phyloP scores from a whole-genome alignment of 2,888 invertebrate species.

The Plusia festucae region DNA sequence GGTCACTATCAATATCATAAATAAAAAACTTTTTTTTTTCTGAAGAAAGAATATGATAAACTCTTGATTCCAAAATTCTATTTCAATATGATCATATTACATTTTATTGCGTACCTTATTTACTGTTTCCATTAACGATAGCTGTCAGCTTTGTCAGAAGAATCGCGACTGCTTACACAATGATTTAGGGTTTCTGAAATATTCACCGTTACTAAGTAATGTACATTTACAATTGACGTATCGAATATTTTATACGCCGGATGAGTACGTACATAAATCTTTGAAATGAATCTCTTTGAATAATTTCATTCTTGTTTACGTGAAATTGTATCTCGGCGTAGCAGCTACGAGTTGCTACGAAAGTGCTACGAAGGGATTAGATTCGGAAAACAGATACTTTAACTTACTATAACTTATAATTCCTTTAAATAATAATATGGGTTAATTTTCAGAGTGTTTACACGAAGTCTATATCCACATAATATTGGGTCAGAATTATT shows the following conservation, averaged over 20 bases:
- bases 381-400: neutral
- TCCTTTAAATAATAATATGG: constrained; percentile 7
- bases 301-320: constrained; percentile 7
- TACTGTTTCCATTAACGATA: constrained; percentile 38
- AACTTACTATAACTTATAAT: constrained; percentile 6
- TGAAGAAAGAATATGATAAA: too few species aligned
- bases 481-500: constrained; percentile 39
- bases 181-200: neutral
- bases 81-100: constrained; percentile 18
- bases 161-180: constrained; percentile 15
- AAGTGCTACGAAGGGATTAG: constrained; percentile 27
- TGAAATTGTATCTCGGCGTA: neutral
- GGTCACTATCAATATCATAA: too few species aligned
- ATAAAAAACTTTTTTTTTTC: too few species aligned
- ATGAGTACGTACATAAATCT: constrained; percentile 11
- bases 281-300: constrained; percentile 1
- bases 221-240: constrained; percentile 7
- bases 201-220: neutral
- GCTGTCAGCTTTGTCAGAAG: constrained; percentile 16
- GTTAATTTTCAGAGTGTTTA: constrained; percentile 25
- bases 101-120: constrained; percentile 25
- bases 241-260: constrained; percentile 8
- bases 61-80: constrained; percentile 12
- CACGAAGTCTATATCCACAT: constrained; percentile 19
- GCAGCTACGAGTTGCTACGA: constrained; percentile 14